Evolutionary conservation across 2,113 vertebrate genomes (phyloP).

Genomic region (Lophius piscatorius): DNA sequence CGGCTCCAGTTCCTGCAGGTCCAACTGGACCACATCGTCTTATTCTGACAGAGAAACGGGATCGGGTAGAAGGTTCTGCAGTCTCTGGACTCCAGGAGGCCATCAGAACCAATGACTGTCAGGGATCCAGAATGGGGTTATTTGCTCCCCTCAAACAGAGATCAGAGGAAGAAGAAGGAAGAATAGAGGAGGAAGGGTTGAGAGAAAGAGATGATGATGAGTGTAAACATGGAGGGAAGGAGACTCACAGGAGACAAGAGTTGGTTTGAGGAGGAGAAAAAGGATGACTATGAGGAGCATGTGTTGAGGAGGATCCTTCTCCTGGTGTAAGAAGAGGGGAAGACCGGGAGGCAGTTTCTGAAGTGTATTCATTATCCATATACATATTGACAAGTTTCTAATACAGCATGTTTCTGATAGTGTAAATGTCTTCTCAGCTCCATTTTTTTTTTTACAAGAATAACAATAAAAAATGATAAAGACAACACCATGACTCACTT

Average conservation of each 20-base stretch:
- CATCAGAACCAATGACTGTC: background rate
- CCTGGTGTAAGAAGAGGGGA: slow-evolving; percentile 43
- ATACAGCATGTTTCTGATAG: slow-evolving; percentile 81
- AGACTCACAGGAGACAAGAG: no score
- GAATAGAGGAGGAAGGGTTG: background rate
- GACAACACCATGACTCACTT: slow-evolving; percentile 79
- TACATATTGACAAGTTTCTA: slow-evolving; percentile 83
- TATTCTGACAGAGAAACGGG: no score
- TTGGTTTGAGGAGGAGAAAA: background rate
- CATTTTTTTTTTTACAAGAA: slow-evolving; percentile 75
- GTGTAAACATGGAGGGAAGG: background rate
- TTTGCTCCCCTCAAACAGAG: background rate
- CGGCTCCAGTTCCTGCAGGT: no score
- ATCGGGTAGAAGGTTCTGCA: background rate
- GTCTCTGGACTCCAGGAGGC: background rate
- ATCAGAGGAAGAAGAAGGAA: background rate
- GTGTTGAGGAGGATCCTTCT: no score
- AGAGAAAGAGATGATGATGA: background rate
- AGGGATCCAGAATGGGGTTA: background rate
- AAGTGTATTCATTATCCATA: slow-evolving; percentile 85
- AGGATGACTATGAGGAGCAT: no score
- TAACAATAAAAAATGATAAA: slow-evolving; percentile 82
- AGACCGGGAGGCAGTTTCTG: slow-evolving; percentile 66
- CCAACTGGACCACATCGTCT: no score
- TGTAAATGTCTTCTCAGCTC: slow-evolving; percentile 71